Evolutionary conservation across 2,888 invertebrate species (phyloP), one percentile per base, ranked within the genome.

Genomic region (Pelosia muscerda): DNA sequence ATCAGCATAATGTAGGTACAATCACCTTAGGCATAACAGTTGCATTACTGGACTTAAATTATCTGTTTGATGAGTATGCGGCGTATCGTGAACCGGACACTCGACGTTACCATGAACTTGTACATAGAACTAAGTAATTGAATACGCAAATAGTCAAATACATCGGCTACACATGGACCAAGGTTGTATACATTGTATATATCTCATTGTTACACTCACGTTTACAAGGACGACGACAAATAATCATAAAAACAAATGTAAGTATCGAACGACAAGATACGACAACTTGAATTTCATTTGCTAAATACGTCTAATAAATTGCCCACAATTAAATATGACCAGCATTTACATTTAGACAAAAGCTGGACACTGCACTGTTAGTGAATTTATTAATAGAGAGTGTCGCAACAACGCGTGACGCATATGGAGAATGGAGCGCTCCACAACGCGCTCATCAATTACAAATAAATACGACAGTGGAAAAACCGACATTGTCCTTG

Each of bases 401-500:
- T 10, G 38, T 42, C 38, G 42, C 34, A 42, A 25, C 10, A 19
- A 0, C 26, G 15, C 38, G 15, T 26, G n/a, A 6, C 22, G 42
- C 63, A 38, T 49, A 34, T 26, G n/a, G n/a, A n/a, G n/a, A n/a
- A n/a, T 38, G 15, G 22, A 22, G 42, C 64, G 49, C 59, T 38
- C 53, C 23, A n/a, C 31, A 25, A 28, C 28, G n/a, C 28, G 63
- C 67, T 66, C 66, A 64, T 74, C 65, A 71, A 67, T 69, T 63
- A 58, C 34, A 26, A 65, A 65, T 59, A 63, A n/a, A 74, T 63
- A 65, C 74, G 59, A 68, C 53, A 59, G 34, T 59, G 69, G 62
- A 55, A 66, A 71, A 73, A 69, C 71, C 76, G 68, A 59, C 66
- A 63, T 62, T 73, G 75, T 66, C 77, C 81, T 75, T 78, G n/a